A percentile compares a stretch with the other conserved stretches of the same genome.
Evolutionary conservation across 2,113 vertebrate genomes (phyloP).

Genomic region (Chloroceryle aenea): DNA sequence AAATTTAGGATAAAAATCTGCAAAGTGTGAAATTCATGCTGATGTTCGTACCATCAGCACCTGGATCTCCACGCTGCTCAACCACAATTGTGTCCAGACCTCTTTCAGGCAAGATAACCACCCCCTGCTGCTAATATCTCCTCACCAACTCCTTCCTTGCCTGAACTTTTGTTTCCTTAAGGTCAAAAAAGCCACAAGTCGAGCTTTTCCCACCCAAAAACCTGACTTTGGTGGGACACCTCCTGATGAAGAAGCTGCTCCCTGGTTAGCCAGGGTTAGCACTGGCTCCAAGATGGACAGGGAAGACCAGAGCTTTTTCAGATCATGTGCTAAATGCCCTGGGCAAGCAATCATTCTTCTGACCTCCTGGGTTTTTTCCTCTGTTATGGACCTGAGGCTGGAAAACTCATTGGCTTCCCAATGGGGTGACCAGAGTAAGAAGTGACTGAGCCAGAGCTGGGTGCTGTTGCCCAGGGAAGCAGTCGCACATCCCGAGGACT

Average conservation of each 20-base stretch:
- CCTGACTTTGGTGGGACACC: not conserved
- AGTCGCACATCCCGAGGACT: not conserved
- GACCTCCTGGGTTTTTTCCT: not conserved
- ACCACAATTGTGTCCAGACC: not conserved
- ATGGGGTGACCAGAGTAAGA: not conserved
- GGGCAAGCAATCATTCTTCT: not conserved
- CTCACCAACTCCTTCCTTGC: not conserved
- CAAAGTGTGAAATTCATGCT: rapidly evolving
- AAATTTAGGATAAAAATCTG: not conserved
- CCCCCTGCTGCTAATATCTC: not conserved
- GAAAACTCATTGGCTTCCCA: not conserved
- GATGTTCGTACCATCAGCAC: not conserved
- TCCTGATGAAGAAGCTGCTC: not conserved
- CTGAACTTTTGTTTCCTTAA: not conserved
- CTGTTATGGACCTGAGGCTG: not conserved
- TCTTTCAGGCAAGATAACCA: not conserved
- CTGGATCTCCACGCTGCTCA: rapidly evolving
- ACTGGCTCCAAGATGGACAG: not conserved
- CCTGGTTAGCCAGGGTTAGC: rapidly evolving
- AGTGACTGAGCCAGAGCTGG: not conserved
- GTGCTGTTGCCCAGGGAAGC: not conserved
- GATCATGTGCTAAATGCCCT: not conserved
- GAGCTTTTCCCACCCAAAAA: not conserved
- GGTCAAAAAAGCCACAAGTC: rapidly evolving
- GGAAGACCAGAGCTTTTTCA: not conserved